These are phyloP conservation scores for Oncorhynchus gorbuscha DNA, from an alignment of 2,113 vertebrate genomes.

Conservation along the genomic window DNA sequence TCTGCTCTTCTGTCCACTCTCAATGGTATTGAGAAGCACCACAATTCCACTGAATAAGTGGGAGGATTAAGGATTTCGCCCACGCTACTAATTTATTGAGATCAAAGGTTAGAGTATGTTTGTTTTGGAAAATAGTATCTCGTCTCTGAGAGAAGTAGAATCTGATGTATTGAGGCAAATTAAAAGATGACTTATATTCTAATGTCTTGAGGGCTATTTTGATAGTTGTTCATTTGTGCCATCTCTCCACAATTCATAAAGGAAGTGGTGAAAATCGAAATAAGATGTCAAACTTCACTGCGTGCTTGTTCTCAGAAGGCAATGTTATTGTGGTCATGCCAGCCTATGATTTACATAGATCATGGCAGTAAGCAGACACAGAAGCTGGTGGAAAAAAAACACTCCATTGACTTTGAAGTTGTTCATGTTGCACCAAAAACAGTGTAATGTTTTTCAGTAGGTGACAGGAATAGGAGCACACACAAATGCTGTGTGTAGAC, in stretches of 20 bases:
- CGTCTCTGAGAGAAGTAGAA: constrained; percentile 7
- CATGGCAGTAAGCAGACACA: neutral
- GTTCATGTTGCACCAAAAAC: too few species aligned
- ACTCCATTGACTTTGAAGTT: too few species aligned
- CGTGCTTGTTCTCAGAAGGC: neutral
- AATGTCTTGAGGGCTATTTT: constrained; percentile 28
- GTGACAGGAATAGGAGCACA: neutral
- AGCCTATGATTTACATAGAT: neutral
- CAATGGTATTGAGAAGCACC: neutral
- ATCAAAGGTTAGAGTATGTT: neutral
- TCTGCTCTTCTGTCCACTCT: neutral
- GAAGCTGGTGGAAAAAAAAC: too few species aligned
- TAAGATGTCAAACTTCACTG: neutral
- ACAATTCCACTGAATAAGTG: neutral
- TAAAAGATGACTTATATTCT: neutral
- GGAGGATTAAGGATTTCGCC: too few species aligned
- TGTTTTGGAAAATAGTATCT: neutral
- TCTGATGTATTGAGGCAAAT: neutral
- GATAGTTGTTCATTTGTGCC: neutral
- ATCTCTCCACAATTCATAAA: constrained; percentile 1
- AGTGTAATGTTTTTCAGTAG: neutral
- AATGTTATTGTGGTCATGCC: neutral
- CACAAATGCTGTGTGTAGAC: neutral
- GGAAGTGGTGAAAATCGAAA: neutral
- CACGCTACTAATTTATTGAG: too few species aligned